These are phyloP conservation scores for Pogoniulus pusillus DNA, from an alignment of 2,797 vertebrate genomes.

Conservation along the genomic window DNA sequence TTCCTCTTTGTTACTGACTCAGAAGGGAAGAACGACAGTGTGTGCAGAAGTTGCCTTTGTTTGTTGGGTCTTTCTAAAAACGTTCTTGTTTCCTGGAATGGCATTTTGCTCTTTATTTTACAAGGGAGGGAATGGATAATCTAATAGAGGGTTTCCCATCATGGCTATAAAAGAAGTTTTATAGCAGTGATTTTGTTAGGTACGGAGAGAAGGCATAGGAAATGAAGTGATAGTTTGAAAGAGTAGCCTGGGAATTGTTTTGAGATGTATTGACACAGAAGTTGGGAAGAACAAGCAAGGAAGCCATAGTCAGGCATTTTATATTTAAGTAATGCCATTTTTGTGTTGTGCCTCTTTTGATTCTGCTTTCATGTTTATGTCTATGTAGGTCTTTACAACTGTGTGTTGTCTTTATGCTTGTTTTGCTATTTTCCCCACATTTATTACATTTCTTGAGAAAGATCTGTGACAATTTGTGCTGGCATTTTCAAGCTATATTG, in stretches of 20 bases:
- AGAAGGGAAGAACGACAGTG: not conserved
- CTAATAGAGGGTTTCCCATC: not conserved
- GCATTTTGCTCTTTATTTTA: constrained; percentile 3
- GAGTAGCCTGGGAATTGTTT: not conserved
- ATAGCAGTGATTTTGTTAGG: not conserved
- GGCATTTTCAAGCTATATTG: not conserved
- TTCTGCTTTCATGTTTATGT: not conserved
- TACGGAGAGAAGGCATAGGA: not conserved
- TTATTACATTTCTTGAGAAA: not conserved
- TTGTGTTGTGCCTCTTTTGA: not conserved
- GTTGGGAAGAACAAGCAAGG: not conserved
- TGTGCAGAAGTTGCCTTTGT: not conserved
- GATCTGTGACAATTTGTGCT: not conserved
- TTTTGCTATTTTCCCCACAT: not conserved
- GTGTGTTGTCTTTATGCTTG: not conserved
- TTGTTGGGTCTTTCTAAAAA: not conserved
- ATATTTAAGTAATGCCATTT: not conserved
- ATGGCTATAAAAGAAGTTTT: constrained; percentile 27
- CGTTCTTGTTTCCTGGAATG: constrained; percentile 6
- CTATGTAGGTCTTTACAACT: not conserved
- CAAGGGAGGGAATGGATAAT: not conserved
- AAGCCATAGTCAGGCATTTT: not conserved
- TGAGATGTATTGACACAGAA: not conserved
- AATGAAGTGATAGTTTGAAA: constrained; percentile 1
- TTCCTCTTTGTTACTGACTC: constrained; percentile 13